phyloP scores from a whole-genome alignment of 1,140 invertebrate species.

The Mylabris phalerata region DNA sequence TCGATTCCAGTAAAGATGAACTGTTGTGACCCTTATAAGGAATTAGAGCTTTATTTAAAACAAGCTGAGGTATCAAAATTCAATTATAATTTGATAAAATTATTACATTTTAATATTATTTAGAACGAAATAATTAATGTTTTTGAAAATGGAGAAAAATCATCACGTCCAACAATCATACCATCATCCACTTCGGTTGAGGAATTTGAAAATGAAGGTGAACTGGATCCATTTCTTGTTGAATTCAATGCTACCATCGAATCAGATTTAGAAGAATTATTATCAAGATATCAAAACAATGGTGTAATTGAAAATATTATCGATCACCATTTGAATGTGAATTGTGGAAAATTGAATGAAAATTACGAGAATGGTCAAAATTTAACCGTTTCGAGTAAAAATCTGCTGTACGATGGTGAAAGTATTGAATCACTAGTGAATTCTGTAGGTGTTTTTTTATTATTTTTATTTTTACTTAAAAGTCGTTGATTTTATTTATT shows the following conservation, averaged over 20 bases:
- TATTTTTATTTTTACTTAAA: too few relatives aligned
- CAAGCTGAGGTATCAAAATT: conserved; percentile 20
- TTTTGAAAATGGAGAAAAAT: conserved; percentile 20
- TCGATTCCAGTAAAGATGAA: conserved; percentile 15
- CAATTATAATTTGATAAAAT: too few relatives aligned
- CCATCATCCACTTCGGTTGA: conserved; percentile 3
- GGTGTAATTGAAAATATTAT: neutral
- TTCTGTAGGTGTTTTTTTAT: conserved; percentile 5
- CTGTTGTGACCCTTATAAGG: conserved; percentile 26
- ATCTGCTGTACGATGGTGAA: conserved; percentile 10
- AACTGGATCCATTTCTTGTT: conserved; percentile 18
- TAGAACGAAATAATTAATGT: conserved; percentile 30
- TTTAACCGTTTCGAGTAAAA: neutral
- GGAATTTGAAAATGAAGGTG: conserved; percentile 18
- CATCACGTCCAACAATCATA: neutral
- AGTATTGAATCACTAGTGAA: conserved; percentile 1
- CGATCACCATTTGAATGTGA: neutral
- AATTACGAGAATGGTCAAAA: neutral
- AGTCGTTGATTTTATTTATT: too few relatives aligned
- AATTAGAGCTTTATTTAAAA: conserved; percentile 28
- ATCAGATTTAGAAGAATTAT: conserved; percentile 29
- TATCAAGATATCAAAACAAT: conserved; percentile 17
- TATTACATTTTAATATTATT: neutral
- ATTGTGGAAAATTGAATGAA: too few relatives aligned
- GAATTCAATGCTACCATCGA: conserved; percentile 27